Evolutionary conservation across 2,797 vertebrate species (phyloP).

Genomic region (Otolemur crassicaudatus): DNA sequence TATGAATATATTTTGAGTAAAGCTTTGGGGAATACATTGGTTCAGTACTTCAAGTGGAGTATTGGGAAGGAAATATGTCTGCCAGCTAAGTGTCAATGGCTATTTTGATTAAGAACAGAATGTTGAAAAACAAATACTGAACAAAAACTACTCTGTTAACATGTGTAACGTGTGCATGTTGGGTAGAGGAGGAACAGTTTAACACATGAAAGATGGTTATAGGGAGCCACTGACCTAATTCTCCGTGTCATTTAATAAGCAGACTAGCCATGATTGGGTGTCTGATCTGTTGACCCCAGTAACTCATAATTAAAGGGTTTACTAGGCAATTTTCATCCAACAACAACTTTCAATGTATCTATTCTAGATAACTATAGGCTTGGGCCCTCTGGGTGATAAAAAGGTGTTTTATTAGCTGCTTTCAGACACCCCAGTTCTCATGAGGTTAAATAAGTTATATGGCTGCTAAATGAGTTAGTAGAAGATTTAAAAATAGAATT

Average conservation of each 20-base stretch:
- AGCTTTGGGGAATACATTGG: neutral
- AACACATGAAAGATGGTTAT: neutral
- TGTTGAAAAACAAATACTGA: neutral
- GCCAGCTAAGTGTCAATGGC: neutral
- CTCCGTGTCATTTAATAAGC: neutral
- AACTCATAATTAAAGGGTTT: constrained; percentile 29
- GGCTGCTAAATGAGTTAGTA: neutral
- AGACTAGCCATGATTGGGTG: neutral
- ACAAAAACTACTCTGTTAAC: neutral
- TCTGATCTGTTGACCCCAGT: neutral
- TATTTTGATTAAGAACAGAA: constrained; percentile 43
- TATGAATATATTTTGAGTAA: neutral
- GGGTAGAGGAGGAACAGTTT: neutral
- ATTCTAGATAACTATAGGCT: neutral
- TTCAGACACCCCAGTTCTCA: neutral
- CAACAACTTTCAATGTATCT: neutral
- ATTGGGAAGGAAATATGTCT: neutral
- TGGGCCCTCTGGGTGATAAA: neutral
- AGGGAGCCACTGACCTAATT: neutral
- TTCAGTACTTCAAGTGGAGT: neutral
- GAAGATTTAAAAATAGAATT: constrained; percentile 53
- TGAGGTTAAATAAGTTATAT: constrained; percentile 9
- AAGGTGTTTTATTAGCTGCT: constrained; percentile 28
- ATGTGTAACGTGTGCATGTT: neutral
- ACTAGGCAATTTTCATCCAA: neutral